These are phyloP conservation scores for Baccha elongata DNA, from an alignment of 2,888 invertebrate genomes.

Conservation along the genomic window DNA sequence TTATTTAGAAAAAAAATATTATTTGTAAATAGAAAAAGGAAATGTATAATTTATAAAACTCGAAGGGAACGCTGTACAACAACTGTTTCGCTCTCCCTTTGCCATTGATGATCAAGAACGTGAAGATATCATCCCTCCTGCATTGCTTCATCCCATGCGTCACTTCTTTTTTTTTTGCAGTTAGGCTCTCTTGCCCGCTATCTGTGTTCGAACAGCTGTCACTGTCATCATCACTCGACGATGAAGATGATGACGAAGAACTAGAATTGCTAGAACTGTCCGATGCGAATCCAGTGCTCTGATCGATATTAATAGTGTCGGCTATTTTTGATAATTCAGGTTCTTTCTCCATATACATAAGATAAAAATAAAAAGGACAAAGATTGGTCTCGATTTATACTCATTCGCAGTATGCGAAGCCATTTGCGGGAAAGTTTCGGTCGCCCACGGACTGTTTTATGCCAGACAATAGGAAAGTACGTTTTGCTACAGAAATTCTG, in stretches of 20 bases:
- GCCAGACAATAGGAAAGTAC: too few relatives aligned
- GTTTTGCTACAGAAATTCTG: too few relatives aligned
- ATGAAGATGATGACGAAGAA: constrained; percentile 89
- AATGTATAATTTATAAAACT: constrained; percentile 64
- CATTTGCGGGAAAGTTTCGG: too few relatives aligned
- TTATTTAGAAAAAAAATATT: too few relatives aligned
- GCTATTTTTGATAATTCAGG: constrained; percentile 89
- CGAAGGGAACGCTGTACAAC: constrained; percentile 40
- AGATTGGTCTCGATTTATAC: neutral
- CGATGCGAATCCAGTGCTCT: constrained; percentile 95
- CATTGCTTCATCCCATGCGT: constrained; percentile 80
- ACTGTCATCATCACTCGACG: constrained; percentile 84
- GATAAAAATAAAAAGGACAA: neutral
- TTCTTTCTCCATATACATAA: constrained; percentile 84
- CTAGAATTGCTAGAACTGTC: constrained; percentile 95
- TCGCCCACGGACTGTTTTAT: too few relatives aligned
- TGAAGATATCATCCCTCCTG: constrained; percentile 78
- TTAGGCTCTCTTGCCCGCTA: constrained; percentile 94
- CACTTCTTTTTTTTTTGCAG: constrained; percentile 92
- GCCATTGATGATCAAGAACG: constrained; percentile 58
- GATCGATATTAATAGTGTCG: constrained; percentile 93
- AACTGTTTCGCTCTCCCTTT: constrained; percentile 17
- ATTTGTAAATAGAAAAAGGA: constrained; percentile 36
- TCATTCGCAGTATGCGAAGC: too few relatives aligned
- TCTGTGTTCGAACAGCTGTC: constrained; percentile 85